Evolutionary conservation across 2,888 invertebrate species (phyloP), one percentile per base, ranked within the genome.

Genomic region (Apomyelois bistriatella): DNA sequence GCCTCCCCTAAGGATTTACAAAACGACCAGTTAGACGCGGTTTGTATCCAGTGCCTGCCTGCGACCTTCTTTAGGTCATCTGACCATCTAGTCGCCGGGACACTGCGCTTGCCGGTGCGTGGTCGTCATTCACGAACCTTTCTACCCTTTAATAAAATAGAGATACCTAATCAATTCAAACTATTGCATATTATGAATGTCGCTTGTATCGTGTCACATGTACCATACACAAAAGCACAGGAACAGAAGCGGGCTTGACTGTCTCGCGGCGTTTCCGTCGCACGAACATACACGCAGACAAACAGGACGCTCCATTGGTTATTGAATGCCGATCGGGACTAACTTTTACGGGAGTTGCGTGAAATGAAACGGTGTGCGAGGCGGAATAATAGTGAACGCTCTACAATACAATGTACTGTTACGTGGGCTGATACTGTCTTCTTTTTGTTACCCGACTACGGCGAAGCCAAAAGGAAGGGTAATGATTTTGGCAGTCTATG

Each of bases 231-330:
- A 9, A 13, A 49, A 54, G 50, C 48, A 53, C 49, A 54, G 55
- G 48, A 28, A 56, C 41, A 48, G 53, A 47, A 52, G 38, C 53
- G 52, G 47, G 42, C 53, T 49, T 53, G 50, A 55, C 53, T 40
- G 58, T 56, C 55, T 51, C 54, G 30, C 53, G 56, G 30, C 50
- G 54, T 51, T 58, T 60, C 60, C 60, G 59, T 22, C 52, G 32
- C 48, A 42, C 48, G 38, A 38, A 50, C 53, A 48, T 53, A 56
- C 57, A 56, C 49, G 49, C 54, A 48, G 47, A 53, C 54, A 47
- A 58, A 55, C 58, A 56, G 48, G 51, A 52, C 38, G 50, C 40
- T 53, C 47, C 52, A 48, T n/a, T 38, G 43, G 51, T 54, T 53
- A 57, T 55, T 56, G 56, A 57, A 53, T 47, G 36, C 42, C 49